A percentile compares a stretch with the other conserved stretches of the same genome.
Conservation (phyloP, 53 echinoderm and acorn worm species). For the Stichopus horrens region DNA sequence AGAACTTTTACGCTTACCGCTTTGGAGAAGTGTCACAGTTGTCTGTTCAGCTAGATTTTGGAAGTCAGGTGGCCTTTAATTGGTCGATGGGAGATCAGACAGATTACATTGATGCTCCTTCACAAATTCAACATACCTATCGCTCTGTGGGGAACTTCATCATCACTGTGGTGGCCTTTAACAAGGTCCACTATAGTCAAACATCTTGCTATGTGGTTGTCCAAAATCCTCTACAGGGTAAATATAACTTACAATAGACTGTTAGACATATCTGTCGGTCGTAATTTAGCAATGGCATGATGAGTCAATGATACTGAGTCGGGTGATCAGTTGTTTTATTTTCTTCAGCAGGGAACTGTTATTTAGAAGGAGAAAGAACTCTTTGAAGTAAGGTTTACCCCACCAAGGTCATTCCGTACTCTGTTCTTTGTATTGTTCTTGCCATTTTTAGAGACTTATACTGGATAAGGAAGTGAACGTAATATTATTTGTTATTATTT, state of each 20-base stretch:
- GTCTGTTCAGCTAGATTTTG: conserved; percentile 55
- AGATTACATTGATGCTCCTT: conserved; percentile 76
- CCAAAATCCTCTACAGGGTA: conserved; percentile 64
- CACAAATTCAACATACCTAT: conserved; percentile 69
- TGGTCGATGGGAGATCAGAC: conserved; percentile 99
- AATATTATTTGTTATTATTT: no score
- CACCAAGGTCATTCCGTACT: no score
- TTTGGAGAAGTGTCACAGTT: conserved; percentile 74
- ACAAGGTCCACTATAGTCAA: conserved; percentile 60
- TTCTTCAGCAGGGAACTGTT: no score
- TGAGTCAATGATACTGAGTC: no score
- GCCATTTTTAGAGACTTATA: no score
- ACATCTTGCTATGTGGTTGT: conserved; percentile 55
- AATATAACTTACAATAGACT: neutral
- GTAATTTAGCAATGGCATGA: neutral
- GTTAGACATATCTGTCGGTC: neutral
- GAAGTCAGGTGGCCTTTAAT: conserved; percentile 74
- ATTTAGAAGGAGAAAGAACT: no score
- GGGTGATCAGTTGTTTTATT: neutral
- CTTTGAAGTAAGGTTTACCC: no score
- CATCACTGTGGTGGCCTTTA: conserved; percentile 79
- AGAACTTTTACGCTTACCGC: conserved; percentile 40
- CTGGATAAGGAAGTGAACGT: no score
- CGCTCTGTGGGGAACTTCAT: conserved; percentile 50
- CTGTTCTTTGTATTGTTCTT: no score